phyloP scores from a whole-genome alignment of 2,888 invertebrate species.

The Monochamus alternatus region DNA sequence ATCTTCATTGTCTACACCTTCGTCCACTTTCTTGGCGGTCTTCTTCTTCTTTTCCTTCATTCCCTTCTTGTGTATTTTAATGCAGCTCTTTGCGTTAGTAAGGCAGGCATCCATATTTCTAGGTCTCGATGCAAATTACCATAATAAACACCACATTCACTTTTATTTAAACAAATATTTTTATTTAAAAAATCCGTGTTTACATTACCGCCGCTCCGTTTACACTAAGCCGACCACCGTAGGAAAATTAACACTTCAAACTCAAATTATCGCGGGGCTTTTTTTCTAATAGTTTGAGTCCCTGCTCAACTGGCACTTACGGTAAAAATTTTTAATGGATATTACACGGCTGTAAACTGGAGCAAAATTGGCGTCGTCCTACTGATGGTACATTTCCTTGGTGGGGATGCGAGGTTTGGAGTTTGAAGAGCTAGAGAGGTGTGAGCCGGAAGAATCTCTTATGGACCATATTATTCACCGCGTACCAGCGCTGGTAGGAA shows the following conservation, averaged over 20 bases:
- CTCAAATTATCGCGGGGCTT: conserved; percentile 10
- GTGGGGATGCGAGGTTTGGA: conserved; percentile 38
- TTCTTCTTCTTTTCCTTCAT: conserved; percentile 52
- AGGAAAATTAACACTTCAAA: conserved; percentile 31
- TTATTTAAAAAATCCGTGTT: conserved; percentile 20
- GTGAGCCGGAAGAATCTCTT: conserved; percentile 63
- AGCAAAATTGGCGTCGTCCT: conserved; percentile 57
- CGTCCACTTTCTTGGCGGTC: conserved; percentile 48
- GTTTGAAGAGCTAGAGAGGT: conserved; percentile 60
- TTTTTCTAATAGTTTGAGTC: conserved; percentile 6
- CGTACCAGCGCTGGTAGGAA: conserved; percentile 33
- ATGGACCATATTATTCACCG: conserved; percentile 64
- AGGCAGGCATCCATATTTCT: conserved; percentile 60
- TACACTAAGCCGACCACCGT: conserved; percentile 21
- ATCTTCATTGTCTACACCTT: conserved; percentile 45
- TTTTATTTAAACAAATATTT: conserved; percentile 31
- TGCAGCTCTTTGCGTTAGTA: conserved; percentile 63
- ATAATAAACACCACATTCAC: conserved; percentile 35
- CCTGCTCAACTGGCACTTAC: conserved; percentile 12
- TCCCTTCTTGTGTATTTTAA: conserved; percentile 55
- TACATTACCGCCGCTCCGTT: conserved; percentile 24
- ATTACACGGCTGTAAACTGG: conserved; percentile 54
- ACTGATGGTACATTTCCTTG: conserved; percentile 30
- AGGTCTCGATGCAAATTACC: conserved; percentile 22
- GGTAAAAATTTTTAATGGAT: conserved; percentile 38